These are phyloP conservation scores for Zele albiditarsus DNA, from an alignment of 2,888 invertebrate species.

Conservation along the genomic window DNA sequence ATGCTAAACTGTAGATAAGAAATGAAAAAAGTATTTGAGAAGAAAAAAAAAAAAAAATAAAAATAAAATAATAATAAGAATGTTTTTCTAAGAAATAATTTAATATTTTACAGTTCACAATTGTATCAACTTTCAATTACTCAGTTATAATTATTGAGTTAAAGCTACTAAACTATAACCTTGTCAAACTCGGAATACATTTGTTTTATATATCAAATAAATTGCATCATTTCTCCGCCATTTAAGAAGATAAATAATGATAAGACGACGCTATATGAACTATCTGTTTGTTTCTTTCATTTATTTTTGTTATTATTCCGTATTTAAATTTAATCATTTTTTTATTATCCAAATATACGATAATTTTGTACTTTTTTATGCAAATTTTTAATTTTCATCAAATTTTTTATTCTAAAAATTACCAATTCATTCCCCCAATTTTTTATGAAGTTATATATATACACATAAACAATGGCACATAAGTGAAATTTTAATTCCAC, in stretches of 20 bases:
- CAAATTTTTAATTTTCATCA: constrained; percentile 27
- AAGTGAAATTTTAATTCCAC: constrained; percentile 4
- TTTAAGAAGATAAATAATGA: neutral
- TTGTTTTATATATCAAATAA: constrained; percentile 19
- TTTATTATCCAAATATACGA: constrained; percentile 36
- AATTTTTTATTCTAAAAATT: constrained; percentile 43
- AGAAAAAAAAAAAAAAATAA: constrained; percentile 22
- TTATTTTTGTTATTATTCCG: neutral
- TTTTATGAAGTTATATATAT: neutral
- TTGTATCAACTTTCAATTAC: constrained; percentile 49
- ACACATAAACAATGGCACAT: neutral
- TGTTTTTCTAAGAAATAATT: constrained; percentile 51
- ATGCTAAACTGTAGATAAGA: constrained; percentile 15
- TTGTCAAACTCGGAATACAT: constrained; percentile 40
- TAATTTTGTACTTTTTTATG: constrained; percentile 42
- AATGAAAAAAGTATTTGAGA: constrained; percentile 36
- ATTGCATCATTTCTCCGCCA: neutral
- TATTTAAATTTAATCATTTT: constrained; percentile 1
- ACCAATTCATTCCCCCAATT: neutral
- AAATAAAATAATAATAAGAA: constrained; percentile 28
- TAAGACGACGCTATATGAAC: neutral
- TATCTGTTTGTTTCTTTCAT: neutral
- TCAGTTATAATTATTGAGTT: constrained; percentile 46
- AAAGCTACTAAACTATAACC: constrained; percentile 33
- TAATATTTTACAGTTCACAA: constrained; percentile 54